Conservation (phyloP, 2,888 invertebrate genomes). For the Machimus atricapillus region DNA sequence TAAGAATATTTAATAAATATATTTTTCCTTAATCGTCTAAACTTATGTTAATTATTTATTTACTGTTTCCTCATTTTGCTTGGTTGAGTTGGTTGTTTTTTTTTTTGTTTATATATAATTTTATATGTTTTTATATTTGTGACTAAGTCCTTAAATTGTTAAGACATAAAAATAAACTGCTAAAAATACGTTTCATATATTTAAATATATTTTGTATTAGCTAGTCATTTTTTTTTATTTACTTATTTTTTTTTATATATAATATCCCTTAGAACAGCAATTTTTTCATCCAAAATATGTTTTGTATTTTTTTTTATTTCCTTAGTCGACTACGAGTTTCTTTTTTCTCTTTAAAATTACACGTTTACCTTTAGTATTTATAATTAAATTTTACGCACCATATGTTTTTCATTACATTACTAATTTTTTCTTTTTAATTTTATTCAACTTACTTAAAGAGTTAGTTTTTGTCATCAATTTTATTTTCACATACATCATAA, state of each 20-base stretch:
- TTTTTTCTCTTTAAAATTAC: neutral
- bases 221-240: neutral
- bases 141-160: neutral
- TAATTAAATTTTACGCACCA: conserved; percentile 29
- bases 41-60: neutral
- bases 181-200: conserved; percentile 31
- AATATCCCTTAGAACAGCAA: conserved; percentile 27
- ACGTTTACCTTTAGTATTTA: neutral
- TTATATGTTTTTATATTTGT: neutral
- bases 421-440: neutral
- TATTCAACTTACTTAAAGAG: neutral
- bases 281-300: conserved; percentile 38
- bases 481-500: neutral
- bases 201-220: neutral
- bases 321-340: neutral
- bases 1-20: neutral
- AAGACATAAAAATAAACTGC: conserved; percentile 37
- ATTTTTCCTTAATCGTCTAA: neutral
- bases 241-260: neutral
- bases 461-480: neutral
- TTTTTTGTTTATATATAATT: neutral
- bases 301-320: neutral
- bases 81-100: neutral
- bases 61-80: neutral
- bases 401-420: neutral